Evolutionary conservation across 1,140 invertebrate genomes (phyloP), one percentile per base, ranked within the genome.

Genomic region (Heliconius hewitsoni): DNA sequence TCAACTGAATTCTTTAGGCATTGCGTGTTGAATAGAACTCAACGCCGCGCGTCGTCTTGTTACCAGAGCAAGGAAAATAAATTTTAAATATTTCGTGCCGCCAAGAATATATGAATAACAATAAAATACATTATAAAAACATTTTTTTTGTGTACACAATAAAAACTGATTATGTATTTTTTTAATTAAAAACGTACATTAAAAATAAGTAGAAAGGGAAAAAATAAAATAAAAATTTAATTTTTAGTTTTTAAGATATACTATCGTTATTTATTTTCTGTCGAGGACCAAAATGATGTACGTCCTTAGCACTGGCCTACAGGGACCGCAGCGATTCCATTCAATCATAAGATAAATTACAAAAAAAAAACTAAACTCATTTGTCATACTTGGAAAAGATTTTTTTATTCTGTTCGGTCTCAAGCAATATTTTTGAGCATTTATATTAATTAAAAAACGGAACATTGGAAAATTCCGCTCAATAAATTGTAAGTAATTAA

Each of bases 321-420:
- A 75, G 74, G 74, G 74, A 75, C 55, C 74, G 74, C 60, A 27
- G 52, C 52, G 16, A 73, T 72, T 77, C 71, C 77, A 73, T 60
- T 73, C 77, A 73, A 37, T 78, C 77, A 71, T 73, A 50, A 71
- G 46, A 37, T 71, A 66, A 55, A 74, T 66, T 27, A 70, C 34
- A 37, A 37, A 76, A 72, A 72, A 79, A 74, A 52, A 75, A 3
- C 66, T 71, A n/a, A 37, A 66, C 74, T 80, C 78, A 80, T 80
- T 80, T 80, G 78, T 80, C 74, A 80, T 80, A 66, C 60, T 80
- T 80, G 30, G 46, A 42, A 74, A 73, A 76, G 42, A 75, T 72
- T 79, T 75, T 79, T 74, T 72, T 74, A 39, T 16, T 5, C 18
- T 66, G 55, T 50, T 55, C 55, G n/a, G 71, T 73, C 78, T 74